Conservation (phyloP, 2,888 invertebrate species). For the Lamellibrachia columna region DNA sequence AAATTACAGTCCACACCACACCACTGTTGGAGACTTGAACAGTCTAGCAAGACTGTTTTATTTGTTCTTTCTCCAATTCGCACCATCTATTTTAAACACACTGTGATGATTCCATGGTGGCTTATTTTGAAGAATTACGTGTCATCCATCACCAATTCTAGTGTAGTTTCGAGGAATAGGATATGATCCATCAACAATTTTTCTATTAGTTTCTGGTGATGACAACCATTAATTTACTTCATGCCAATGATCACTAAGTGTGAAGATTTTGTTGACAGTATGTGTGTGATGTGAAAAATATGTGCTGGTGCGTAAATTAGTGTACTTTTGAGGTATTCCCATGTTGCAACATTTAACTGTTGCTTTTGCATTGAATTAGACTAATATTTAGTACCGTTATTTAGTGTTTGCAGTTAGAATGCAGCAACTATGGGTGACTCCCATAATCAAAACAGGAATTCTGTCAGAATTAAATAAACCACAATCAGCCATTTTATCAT, state of each 20-base stretch:
- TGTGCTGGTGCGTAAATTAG: background rate
- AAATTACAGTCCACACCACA: too few relatives aligned
- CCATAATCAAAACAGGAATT: background rate
- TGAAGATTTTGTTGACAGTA: background rate
- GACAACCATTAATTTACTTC: slow-evolving; percentile 10
- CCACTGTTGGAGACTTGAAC: background rate
- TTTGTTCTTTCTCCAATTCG: background rate
- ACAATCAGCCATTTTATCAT: background rate
- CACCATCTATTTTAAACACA: background rate
- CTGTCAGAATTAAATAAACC: background rate
- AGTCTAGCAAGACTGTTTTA: background rate
- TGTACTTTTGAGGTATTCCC: background rate
- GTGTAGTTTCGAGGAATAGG: background rate
- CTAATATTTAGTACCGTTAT: background rate
- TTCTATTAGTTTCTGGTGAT: background rate
- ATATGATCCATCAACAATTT: slow-evolving; percentile 10
- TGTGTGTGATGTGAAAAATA: background rate
- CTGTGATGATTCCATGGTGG: background rate
- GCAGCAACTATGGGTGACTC: background rate
- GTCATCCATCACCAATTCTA: slow-evolving; percentile 9
- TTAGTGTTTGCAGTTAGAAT: background rate
- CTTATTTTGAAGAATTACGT: background rate
- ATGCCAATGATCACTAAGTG: background rate
- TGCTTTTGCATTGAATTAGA: background rate
- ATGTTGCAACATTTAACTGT: background rate